Evolutionary conservation across 2,797 vertebrate species (phyloP), one percentile per base, ranked within the genome.

Genomic region (Propithecus deckenii): DNA sequence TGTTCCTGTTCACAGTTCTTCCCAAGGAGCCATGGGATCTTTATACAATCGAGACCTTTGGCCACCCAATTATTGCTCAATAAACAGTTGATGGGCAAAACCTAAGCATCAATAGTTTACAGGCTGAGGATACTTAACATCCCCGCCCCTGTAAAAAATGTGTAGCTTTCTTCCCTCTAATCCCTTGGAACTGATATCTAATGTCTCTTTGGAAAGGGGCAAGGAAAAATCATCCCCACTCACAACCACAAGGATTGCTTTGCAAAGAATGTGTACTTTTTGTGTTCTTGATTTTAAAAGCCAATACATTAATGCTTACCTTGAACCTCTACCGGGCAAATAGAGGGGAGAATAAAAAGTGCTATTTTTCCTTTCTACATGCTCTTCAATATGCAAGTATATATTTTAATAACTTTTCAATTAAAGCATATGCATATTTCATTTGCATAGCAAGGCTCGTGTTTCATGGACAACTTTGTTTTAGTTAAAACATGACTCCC

Each of bases 391-490:
- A 71, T 35, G 50, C 35, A 91, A 80, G 1, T 55, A 85, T 89
- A 65, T 84, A 48, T 2, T 89, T 88, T 75, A 81, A 65, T 81
- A 79, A 86, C 55, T 20, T 95, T 86, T 86, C 67, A 89, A 71
- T 96, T 75, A 96, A 93, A 93, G 81, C 12, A 48, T 28, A 48
- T 25, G 50, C 30, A 48, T 15, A 81, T 50, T 95, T 80, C 22
- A 92, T 91, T 93, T 96, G 52, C 38, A 79, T 7, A 69, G 65
- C 22, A 89, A 97, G 35, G 7, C 35, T 81, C 74, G 43, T 63
- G 55, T 89, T 96, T 95, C 28, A 84, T 5, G 30, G 23, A 55
- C 79, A 94, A 48, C 65, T 93, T 76, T 92, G 43, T 81, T 83
- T 94, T 81, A 91, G 20, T 69, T 25, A 75, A 93, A 95, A 84